A percentile compares a stretch with the other conserved stretches of the same genome.
These are phyloP conservation scores for Cyprinodon diabolis DNA, from an alignment of 2,797 vertebrate genomes.

Conservation along the genomic window DNA sequence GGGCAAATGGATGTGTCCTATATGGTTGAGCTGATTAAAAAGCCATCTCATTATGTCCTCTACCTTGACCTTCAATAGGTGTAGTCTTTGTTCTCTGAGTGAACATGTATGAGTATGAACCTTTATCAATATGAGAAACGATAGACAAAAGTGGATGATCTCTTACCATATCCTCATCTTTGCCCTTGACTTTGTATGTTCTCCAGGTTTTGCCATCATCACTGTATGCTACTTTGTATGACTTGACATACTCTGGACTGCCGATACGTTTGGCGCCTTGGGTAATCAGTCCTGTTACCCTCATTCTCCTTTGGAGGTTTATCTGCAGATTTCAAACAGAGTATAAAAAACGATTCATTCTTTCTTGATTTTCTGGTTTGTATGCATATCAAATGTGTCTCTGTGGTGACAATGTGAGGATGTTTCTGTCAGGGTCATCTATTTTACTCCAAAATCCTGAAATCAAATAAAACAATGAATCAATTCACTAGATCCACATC, in stretches of 20 bases:
- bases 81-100: slow-evolving; percentile 44
- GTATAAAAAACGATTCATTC: slow-evolving; percentile 21
- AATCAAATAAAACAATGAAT: slow-evolving; percentile 70
- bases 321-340: slow-evolving; percentile 81
- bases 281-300: slow-evolving; percentile 97
- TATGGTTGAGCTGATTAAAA: slow-evolving; percentile 79
- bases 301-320: slow-evolving; percentile 97
- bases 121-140: slow-evolving; percentile 29
- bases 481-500: slow-evolving; percentile 56
- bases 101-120: slow-evolving; percentile 29
- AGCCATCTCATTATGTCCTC: slow-evolving; percentile 80
- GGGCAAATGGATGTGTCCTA: slow-evolving; percentile 66
- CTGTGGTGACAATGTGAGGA: background rate
- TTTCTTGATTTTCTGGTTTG: background rate
- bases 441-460: slow-evolving; percentile 66
- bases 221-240: slow-evolving; percentile 97
- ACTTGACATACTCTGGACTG: slow-evolving; percentile 97
- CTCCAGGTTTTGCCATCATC: slow-evolving; percentile 95
- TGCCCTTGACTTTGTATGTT: slow-evolving; percentile 96
- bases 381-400: background rate
- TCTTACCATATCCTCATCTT: slow-evolving; percentile 94
- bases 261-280: slow-evolving; percentile 99
- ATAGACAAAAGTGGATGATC: slow-evolving; percentile 15
- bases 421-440: slow-evolving; percentile 64
- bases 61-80: slow-evolving; percentile 70